phyloP scores from a whole-genome alignment of 2,888 invertebrate genomes.

The Nomada fucata region DNA sequence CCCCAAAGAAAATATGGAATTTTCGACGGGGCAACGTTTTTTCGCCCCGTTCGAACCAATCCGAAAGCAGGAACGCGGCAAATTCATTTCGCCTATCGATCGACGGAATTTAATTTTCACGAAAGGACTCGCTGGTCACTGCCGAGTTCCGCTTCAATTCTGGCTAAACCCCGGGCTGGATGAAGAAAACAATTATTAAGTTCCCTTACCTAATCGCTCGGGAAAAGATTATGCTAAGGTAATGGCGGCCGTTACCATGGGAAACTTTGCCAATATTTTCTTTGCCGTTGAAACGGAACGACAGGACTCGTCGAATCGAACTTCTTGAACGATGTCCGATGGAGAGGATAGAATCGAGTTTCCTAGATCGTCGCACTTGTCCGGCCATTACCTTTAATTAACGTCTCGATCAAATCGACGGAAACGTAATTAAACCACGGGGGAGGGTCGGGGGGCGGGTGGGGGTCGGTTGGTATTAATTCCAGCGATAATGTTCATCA shows the following conservation, averaged over 20 bases:
- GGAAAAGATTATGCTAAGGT: slow-evolving; percentile 54
- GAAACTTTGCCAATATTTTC: slow-evolving; percentile 65
- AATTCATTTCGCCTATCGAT: slow-evolving; percentile 19
- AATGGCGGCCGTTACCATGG: slow-evolving; percentile 30
- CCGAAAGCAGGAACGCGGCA: background rate
- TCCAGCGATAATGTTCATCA: background rate
- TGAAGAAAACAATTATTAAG: slow-evolving; percentile 57
- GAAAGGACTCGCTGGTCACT: background rate
- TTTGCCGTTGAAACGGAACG: slow-evolving; percentile 26
- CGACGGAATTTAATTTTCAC: slow-evolving; percentile 31
- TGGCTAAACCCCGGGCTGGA: background rate
- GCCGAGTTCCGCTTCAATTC: background rate
- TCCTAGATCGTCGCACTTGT: background rate
- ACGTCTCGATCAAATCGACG: slow-evolving; percentile 41
- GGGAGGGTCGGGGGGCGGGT: too few species aligned
- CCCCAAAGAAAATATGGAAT: background rate
- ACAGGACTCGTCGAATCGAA: slow-evolving; percentile 33
- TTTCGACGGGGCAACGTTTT: background rate
- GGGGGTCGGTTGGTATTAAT: too few species aligned
- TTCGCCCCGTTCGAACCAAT: background rate
- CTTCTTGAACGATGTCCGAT: slow-evolving; percentile 27
- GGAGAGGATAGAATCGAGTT: slow-evolving; percentile 37
- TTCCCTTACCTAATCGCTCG: slow-evolving; percentile 59
- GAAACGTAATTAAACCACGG: slow-evolving; percentile 11
- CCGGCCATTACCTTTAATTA: slow-evolving; percentile 57